Conservation (phyloP, 2,797 vertebrate genomes). For the Salarias fasciatus region DNA sequence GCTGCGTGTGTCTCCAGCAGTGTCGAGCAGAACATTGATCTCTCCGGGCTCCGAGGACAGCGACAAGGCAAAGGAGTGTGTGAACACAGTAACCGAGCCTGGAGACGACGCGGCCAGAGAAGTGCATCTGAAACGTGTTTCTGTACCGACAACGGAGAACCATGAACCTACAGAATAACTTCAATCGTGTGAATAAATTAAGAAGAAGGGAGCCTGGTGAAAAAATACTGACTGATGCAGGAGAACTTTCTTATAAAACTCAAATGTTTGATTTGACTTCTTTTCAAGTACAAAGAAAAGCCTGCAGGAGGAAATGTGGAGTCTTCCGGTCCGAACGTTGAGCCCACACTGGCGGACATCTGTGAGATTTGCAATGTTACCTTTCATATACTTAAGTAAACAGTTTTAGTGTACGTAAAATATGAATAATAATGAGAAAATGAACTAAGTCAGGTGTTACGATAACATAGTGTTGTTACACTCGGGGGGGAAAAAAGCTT, state of each 20-base stretch:
- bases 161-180: constrained; percentile 1
- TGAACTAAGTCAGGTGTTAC: constrained; percentile 30
- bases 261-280: constrained; percentile 20
- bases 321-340: constrained; percentile 8
- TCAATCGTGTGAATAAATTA: constrained; percentile 45
- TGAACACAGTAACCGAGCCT: constrained; percentile 39
- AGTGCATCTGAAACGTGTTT: constrained; percentile 14
- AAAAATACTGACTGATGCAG: constrained; percentile 26
- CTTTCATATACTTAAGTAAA: constrained; percentile 23
- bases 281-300: constrained; percentile 42
- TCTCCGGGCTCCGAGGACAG: constrained; percentile 37
- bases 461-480: constrained; percentile 43
- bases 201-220: constrained; percentile 14
- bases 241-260: constrained; percentile 1
- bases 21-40: too few species aligned
- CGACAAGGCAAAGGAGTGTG: constrained; percentile 57
- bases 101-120: constrained; percentile 23
- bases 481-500: constrained; percentile 17
- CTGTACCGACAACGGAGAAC: constrained; percentile 45
- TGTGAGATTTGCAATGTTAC: constrained; percentile 20
- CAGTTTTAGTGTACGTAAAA: constrained; percentile 14
- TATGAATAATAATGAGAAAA: constrained; percentile 23
- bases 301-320: constrained; percentile 7
- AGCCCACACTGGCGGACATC: constrained; percentile 9
- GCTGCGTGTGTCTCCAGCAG: constrained; percentile 5